Evolutionary conservation across 2,113 vertebrate species (phyloP).

Genomic region (Origma solitaria): DNA sequence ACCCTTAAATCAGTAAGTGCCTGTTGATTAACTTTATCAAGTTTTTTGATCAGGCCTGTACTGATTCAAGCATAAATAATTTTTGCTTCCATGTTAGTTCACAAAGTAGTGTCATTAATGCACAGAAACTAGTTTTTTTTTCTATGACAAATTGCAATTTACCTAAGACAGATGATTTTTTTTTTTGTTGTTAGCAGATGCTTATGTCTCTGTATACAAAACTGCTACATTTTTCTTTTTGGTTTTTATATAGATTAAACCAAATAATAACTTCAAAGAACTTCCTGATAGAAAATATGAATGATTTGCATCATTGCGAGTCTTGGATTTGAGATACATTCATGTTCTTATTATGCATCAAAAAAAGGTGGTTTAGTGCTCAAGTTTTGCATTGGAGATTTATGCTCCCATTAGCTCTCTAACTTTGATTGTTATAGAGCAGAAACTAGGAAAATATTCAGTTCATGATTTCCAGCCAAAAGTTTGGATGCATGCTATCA

Average conservation of each 20-base stretch:
- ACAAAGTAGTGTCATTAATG: background rate
- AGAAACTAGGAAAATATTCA: background rate
- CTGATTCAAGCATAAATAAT: background rate
- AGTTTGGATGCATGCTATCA: background rate
- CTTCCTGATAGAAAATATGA: background rate
- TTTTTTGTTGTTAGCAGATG: background rate
- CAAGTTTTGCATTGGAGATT: background rate
- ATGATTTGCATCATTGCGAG: background rate
- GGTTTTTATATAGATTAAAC: background rate
- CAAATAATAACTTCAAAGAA: background rate
- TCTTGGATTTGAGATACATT: background rate
- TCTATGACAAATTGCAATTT: background rate
- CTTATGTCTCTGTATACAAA: background rate
- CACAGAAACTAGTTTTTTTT: background rate
- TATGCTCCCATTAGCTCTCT: background rate
- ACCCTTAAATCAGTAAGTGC: background rate
- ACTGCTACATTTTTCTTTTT: fast-evolving
- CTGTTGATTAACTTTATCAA: background rate
- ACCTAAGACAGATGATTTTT: background rate
- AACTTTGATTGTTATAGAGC: background rate
- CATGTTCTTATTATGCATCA: background rate
- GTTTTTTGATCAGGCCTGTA: background rate
- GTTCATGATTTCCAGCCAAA: background rate
- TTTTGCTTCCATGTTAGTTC: background rate
- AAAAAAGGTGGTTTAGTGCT: background rate